Percentiles rank a stretch among this genome's conserved stretches.
Conservation (phyloP, 2,888 invertebrate species). For the Amiota minor region DNA sequence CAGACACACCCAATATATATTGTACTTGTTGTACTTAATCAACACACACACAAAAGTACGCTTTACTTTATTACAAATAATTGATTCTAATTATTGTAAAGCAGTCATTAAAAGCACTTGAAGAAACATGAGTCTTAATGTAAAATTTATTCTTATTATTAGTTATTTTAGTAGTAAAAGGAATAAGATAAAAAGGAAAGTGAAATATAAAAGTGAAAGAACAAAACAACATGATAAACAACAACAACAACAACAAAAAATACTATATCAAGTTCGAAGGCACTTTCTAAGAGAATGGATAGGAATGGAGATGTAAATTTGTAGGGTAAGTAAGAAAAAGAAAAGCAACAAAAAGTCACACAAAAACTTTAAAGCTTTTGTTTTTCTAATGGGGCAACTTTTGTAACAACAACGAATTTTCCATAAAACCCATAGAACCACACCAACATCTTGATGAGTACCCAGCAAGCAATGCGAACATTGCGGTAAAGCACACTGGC, state of each 20-base stretch:
- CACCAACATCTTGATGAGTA: no score
- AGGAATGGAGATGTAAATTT: neutral
- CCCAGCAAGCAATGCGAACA: no score
- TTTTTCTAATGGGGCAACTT: slow-evolving; percentile 22
- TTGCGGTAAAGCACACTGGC: no score
- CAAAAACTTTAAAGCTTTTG: slow-evolving; percentile 9
- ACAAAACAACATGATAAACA: neutral
- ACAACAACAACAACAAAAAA: neutral
- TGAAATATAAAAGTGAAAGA: neutral
- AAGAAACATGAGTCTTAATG: neutral
- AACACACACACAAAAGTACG: slow-evolving; percentile 35
- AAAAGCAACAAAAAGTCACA: neutral
- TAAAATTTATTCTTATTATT: neutral
- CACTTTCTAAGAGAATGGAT: neutral
- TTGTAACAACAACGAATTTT: slow-evolving; percentile 6
- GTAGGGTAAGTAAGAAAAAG: neutral
- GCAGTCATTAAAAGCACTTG: slow-evolving; percentile 14
- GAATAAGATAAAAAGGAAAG: neutral
- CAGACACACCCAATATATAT: no score
- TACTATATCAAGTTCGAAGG: neutral
- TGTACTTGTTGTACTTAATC: no score
- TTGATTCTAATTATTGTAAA: slow-evolving; percentile 2
- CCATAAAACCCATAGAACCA: neutral
- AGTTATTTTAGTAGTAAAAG: neutral
- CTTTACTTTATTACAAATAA: slow-evolving; percentile 1